Percentiles rank a stretch among this genome's conserved stretches.
phyloP scores from a whole-genome alignment of 1,140 invertebrate species.

The Micrasema longulum region DNA sequence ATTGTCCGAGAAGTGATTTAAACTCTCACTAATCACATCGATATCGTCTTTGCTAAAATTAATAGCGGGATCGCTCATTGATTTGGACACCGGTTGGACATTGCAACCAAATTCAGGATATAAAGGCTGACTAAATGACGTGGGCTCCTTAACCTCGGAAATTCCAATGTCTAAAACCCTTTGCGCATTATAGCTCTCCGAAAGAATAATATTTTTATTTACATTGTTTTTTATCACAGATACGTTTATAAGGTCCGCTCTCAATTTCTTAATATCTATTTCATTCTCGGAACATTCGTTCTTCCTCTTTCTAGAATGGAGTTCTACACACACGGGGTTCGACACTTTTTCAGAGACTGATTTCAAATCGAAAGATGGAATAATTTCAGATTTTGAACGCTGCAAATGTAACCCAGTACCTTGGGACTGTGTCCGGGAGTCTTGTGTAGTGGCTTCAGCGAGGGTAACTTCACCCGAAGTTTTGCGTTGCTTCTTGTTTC shows the following conservation, averaged over 20 bases:
- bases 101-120: slow-evolving; percentile 33
- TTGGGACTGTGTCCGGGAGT: slow-evolving; percentile 10
- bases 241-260: slow-evolving; percentile 31
- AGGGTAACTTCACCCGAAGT: neutral
- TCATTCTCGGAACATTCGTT: slow-evolving; percentile 25
- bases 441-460: neutral
- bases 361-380: slow-evolving; percentile 13
- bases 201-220: slow-evolving; percentile 44
- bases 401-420: slow-evolving; percentile 36
- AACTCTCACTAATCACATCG: slow-evolving; percentile 45
- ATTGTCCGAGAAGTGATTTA: slow-evolving; percentile 48
- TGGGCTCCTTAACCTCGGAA: slow-evolving; percentile 10
- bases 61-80: slow-evolving; percentile 42
- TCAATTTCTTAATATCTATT: slow-evolving; percentile 26
- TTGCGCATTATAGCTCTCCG: slow-evolving; percentile 34
- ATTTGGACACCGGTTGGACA: slow-evolving; percentile 40
- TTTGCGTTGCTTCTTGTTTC: slow-evolving; percentile 41
- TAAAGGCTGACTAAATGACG: slow-evolving; percentile 49
- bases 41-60: slow-evolving; percentile 47
- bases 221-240: slow-evolving; percentile 45
- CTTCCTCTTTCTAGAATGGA: slow-evolving; percentile 36
- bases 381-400: neutral
- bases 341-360: slow-evolving; percentile 8
- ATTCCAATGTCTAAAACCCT: slow-evolving; percentile 29
- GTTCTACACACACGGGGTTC: neutral